Evolutionary conservation across 2,888 invertebrate species (phyloP), one percentile per base, ranked within the genome.

Genomic region (Meiosimyza platycephala): DNA sequence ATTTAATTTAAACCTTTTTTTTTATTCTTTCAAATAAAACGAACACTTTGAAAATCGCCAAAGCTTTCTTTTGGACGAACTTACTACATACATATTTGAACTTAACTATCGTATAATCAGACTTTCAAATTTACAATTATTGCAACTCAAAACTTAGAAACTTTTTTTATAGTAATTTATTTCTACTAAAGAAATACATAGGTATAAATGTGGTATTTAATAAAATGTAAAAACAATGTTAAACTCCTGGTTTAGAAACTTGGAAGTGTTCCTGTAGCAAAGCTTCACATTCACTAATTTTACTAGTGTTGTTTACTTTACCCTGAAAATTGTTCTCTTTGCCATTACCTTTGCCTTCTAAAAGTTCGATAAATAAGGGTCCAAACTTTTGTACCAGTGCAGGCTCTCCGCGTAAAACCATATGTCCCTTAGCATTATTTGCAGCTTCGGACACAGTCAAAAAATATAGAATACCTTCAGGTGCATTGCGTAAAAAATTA

Each of bases 281-380:
- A 75, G 89, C 89, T 76, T 90, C 91, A 80, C 92, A 94, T 84
- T 92, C 90, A 47, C 87, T 86, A 55, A 92, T 86, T 74, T 90
- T 90, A n/a, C 88, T 86, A 78, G 94, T 84, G 80, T 93, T 92
- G 6, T 89, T 89, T 0, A 93, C 92, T 88, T 95, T 95, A 0
- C 93, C 95, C 88, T 94, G 94, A 80, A 91, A 95, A 78, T 90
- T 90, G 54, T 91, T 91, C 67, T 92, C 91, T 81, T 93, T 93
- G 60, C 91, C 92, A 48, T 92, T 93, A 11, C 95, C 95, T 88
- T 95, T 95, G 5, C 93, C 94, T 79, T 92, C 91, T 16, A 95
- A 84, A 1, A 93, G 72, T 54, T 91, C 90, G 67, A 91, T 89
- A 75, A 95, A 89, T 80, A 92, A 91, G 1, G 81, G 77, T 0